Evolutionary conservation across 1,140 invertebrate genomes (phyloP).

Genomic region (Whitmania pigra): DNA sequence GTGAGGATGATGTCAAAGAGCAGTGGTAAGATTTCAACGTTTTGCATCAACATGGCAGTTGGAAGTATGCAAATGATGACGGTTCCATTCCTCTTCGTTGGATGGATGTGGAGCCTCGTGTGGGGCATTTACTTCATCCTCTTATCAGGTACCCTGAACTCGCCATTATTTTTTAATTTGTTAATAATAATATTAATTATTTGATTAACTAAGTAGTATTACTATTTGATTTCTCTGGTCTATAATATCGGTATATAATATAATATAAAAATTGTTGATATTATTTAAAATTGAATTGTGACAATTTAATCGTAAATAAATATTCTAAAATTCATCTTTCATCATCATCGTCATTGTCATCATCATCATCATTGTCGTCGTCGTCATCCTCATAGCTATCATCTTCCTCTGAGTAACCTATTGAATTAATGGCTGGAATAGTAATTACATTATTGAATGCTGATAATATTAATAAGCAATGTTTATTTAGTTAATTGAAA

Average conservation of each 20-base stretch:
- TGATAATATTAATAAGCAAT: no score
- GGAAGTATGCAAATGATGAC: constrained; percentile 75
- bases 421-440: neutral
- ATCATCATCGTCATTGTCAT: neutral
- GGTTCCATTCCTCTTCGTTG: constrained; percentile 82
- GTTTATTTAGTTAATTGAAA: no score
- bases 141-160: constrained; percentile 31
- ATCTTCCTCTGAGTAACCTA: neutral
- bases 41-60: constrained; percentile 66
- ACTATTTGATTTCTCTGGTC: no score
- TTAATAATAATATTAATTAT: no score
- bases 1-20: constrained; percentile 56
- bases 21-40: constrained; percentile 28
- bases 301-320: neutral
- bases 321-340: constrained; percentile 8
- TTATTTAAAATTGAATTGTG: no score
- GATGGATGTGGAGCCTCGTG: constrained; percentile 93
- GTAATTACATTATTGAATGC: no score
- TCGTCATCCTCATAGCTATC: neutral
- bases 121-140: constrained; percentile 78
- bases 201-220: no score
- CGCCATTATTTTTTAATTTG: neutral
- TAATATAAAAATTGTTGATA: no score
- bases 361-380: neutral
- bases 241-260: no score